Conservation (phyloP, 2,888 invertebrate genomes). For the Rhyacophila evoluta region DNA sequence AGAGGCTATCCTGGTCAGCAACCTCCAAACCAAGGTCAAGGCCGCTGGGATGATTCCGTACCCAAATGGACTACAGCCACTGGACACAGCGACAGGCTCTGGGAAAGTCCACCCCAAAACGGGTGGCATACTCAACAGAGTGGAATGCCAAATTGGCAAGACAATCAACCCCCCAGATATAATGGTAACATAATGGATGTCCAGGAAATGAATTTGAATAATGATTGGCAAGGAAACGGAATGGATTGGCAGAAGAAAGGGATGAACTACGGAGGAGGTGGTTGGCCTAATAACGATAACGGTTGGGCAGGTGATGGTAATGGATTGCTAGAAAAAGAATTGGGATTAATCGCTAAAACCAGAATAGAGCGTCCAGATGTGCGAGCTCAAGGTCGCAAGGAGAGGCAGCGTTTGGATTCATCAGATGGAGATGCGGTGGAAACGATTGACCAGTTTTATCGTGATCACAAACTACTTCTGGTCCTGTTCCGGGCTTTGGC, state of each 20-base stretch:
- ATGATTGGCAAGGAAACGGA: neutral
- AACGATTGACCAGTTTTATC: conserved; percentile 75
- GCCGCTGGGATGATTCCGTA: neutral
- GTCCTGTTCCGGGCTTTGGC: conserved; percentile 74
- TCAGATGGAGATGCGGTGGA: conserved; percentile 73
- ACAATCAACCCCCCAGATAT: neutral
- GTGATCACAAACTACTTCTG: conserved; percentile 75
- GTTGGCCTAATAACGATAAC: neutral
- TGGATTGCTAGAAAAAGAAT: neutral
- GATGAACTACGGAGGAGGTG: neutral
- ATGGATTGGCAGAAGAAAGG: neutral
- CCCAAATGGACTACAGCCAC: neutral
- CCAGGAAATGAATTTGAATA: neutral
- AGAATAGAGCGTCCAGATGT: neutral
- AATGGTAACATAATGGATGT: neutral
- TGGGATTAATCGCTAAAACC: neutral
- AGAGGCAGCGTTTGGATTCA: conserved; percentile 68
- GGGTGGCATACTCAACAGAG: neutral
- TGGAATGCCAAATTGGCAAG: neutral
- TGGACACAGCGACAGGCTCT: neutral
- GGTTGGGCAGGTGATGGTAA: neutral
- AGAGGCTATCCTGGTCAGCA: neutral
- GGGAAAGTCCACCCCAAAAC: neutral
- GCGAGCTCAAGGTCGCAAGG: conserved; percentile 56
- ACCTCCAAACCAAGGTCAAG: neutral